Percentiles rank a stretch among this genome's conserved stretches.
Evolutionary conservation across 2,797 vertebrate species (phyloP).

Genomic region (Benthosema pterotum): DNA sequence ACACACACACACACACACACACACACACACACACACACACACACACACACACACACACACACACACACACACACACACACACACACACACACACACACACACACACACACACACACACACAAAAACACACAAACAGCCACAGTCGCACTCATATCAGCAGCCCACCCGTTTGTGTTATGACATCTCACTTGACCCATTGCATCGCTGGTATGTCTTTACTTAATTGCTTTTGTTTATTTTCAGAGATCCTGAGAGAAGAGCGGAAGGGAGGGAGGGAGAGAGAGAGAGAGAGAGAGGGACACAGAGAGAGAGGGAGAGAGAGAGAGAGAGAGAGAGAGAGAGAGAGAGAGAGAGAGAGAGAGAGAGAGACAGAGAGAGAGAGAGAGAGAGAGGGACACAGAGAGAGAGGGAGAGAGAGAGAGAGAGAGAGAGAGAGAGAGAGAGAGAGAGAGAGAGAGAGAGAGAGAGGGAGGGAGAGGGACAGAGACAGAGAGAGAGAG

Average conservation of each 20-base stretch:
- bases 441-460: slow-evolving; percentile 1
- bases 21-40: slow-evolving; percentile 33
- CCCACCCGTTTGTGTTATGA: slow-evolving; percentile 68
- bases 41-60: slow-evolving; percentile 20
- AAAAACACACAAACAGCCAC: slow-evolving; percentile 54
- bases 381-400: slow-evolving; percentile 5
- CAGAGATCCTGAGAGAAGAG: slow-evolving; percentile 60
- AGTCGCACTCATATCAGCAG: slow-evolving; percentile 31
- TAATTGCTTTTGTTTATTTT: slow-evolving; percentile 72
- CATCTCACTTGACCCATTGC: slow-evolving; percentile 69
- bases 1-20: slow-evolving; percentile 27
- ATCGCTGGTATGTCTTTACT: slow-evolving; percentile 52
- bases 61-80: slow-evolving; percentile 29
- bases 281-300: slow-evolving; percentile 18
- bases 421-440: slow-evolving; percentile 38
- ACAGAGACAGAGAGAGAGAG: neutral
- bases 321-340: slow-evolving; percentile 7
- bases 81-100: slow-evolving; percentile 31
- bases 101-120: slow-evolving; percentile 45
- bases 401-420: slow-evolving; percentile 28
- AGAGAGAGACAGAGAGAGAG: slow-evolving; percentile 21
- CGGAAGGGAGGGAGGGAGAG: neutral
- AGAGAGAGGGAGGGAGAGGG: neutral
- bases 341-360: slow-evolving; percentile 2
- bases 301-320: slow-evolving; percentile 54